Evolutionary conservation across 2,113 vertebrate species (phyloP).

Genomic region (Pomatorhinus ruficollis): DNA sequence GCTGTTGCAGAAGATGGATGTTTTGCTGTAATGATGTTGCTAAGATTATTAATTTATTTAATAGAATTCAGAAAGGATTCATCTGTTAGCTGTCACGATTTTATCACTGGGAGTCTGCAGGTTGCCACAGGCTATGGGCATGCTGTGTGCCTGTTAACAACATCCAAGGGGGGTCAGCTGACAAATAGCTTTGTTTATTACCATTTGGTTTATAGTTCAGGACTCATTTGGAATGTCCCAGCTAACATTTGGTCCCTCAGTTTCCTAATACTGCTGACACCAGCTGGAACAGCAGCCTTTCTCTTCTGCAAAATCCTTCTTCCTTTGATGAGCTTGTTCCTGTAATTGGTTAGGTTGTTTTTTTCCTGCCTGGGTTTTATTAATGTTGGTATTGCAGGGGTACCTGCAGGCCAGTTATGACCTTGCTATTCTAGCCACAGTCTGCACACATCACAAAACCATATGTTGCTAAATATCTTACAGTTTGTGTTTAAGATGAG

Average conservation of each 20-base stretch:
- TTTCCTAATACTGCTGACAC: constrained; percentile 41
- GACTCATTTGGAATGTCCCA: constrained; percentile 58
- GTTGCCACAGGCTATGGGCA: constrained; percentile 58
- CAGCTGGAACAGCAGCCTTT: constrained; percentile 40
- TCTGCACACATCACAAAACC: not conserved
- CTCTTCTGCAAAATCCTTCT: constrained; percentile 1
- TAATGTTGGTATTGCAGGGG: not conserved
- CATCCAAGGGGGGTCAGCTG: constrained; percentile 59
- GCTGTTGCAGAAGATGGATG: constrained; percentile 69
- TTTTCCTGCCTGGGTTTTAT: not conserved
- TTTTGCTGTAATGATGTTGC: constrained; percentile 67
- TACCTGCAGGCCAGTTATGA: not conserved
- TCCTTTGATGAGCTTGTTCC: constrained; percentile 33
- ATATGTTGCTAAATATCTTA: not conserved
- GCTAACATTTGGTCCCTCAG: constrained; percentile 39
- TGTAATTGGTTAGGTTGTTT: not conserved
- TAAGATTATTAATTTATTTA: constrained; percentile 75
- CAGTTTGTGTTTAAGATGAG: not conserved
- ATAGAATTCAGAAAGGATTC: constrained; percentile 69
- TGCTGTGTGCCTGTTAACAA: constrained; percentile 63
- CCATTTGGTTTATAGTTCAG: constrained; percentile 57
- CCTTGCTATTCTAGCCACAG: not conserved
- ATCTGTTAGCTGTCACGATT: constrained; percentile 71
- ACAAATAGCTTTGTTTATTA: constrained; percentile 74
- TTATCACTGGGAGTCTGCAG: constrained; percentile 42